Evolutionary conservation across 92 coral and sea anemone genomes (phyloP), one percentile per base, ranked within the genome.

Genomic region (Phenganax marumi): DNA sequence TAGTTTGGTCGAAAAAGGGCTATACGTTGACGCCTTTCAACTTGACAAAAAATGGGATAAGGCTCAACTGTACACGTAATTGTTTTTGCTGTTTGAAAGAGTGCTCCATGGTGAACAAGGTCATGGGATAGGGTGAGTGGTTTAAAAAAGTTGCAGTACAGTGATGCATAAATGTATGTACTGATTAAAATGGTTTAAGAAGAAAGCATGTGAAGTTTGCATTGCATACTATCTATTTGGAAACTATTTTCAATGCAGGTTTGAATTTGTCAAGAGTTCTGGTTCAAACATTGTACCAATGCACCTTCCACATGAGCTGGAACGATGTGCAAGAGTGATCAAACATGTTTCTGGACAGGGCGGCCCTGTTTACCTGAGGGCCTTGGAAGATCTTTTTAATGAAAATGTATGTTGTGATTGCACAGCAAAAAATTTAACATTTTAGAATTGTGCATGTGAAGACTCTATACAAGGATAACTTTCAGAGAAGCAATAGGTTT

Each of bases 221-320:
- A n/a, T n/a, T n/a, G n/a, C n/a, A n/a, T n/a, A n/a, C n/a, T n/a
- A n/a, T n/a, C n/a, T n/a, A n/a, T n/a, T n/a, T n/a, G n/a, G n/a
- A n/a, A n/a, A n/a, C n/a, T 10, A 23, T 23, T 65, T 17, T 61
- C 8, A 17, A 61, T 61, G 23, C 17, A 81, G 86, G 33, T 83
- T 72, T 83, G 81, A 83, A 73, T 72, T 71, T 73, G 81, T 83
- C 18, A 83, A 83, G 56, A 83, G 86, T 49, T 24, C 86, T 19
- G 86, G 86, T 6, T 72, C 46, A 52, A 33, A 43, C 49, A 83
- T 84, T 57, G 87, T 75, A 54, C 87, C 75, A 10, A 63, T 75
- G 82, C 82, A 84, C 51, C 81, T 84, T n/a, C 82, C 82, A 46
- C 68, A 72, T 49, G 87, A 82, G 51, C 87, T 74, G 51, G 73